phyloP scores from a whole-genome alignment of 2,113 vertebrate genomes.

The Lates calcarifer region DNA sequence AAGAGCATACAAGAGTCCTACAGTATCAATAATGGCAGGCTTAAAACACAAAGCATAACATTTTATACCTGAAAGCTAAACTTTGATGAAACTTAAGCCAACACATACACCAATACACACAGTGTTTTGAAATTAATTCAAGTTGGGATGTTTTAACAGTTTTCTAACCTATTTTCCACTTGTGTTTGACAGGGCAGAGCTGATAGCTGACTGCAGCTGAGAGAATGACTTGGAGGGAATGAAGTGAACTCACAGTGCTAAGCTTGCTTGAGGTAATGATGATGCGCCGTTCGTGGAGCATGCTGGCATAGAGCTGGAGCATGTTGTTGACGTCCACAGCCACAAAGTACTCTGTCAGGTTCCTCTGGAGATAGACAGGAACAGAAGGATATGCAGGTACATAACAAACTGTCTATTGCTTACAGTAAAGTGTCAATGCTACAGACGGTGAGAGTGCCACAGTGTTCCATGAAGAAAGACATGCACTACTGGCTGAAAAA shows the following conservation, averaged over 20 bases:
- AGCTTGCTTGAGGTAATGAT: constrained; percentile 98
- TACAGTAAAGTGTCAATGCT: constrained; percentile 46
- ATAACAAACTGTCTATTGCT: constrained; percentile 68
- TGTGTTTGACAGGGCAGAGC: constrained; percentile 28
- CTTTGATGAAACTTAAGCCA: not conserved
- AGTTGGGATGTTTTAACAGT: not conserved
- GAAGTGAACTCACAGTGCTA: constrained; percentile 94
- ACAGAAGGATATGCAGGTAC: constrained; percentile 61
- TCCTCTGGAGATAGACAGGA: constrained; percentile 89
- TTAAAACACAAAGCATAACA: not conserved
- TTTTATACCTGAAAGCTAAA: not conserved
- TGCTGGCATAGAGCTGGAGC: constrained; percentile 96
- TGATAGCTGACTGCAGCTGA: constrained; percentile 22
- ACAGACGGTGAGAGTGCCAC: constrained; percentile 42
- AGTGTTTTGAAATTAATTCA: not conserved
- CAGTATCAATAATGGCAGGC: not conserved
- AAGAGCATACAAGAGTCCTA: not conserved
- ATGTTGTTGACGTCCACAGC: constrained; percentile 98
- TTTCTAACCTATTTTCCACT: constrained; percentile 10
- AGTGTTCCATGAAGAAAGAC: constrained; percentile 44
- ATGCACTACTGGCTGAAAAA: constrained; percentile 15
- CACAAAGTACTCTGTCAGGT: constrained; percentile 99
- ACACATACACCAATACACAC: not conserved
- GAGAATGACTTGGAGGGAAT: constrained; percentile 40
- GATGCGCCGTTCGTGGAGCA: constrained; percentile 96